Evolutionary conservation across 1,140 invertebrate species (phyloP), one percentile per base, ranked within the genome.

Genomic region (Drosophila bocki): DNA sequence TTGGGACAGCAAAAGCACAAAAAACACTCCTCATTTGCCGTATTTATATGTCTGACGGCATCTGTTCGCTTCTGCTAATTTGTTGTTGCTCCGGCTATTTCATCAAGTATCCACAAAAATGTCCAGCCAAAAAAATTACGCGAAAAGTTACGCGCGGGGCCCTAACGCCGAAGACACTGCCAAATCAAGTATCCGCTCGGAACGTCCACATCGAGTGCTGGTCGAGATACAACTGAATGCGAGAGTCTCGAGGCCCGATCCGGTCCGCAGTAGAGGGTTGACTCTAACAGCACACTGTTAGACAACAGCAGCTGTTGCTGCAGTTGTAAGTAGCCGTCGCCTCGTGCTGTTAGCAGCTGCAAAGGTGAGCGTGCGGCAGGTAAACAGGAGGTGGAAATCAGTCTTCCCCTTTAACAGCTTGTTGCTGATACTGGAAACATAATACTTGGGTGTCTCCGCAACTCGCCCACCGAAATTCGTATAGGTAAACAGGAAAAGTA

Each of bases 301-400:
- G 42, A 9, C 41, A 45, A 45, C 57, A 74, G 45, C 45, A 39
- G 45, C 57, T 78, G 63, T 51, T 64, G 71, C 51, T 63, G 26
- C 19, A 8, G 15, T 22, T 11, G 42, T 44, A 29, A 29, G 26
- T 29, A 29, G 26, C 26, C 26, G 26, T 29, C 26, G 26, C 51
- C 80, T 75, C 80, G 80, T 83, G 78, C 78, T 78, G 67, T 78
- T 78, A 70, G 70, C 82, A 84, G 78, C 82, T 84, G 82, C 65
- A 57, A 17, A 44, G 59, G 60, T 48, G 47, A 62, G 47, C 37
- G 48, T 51, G 64, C 60, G 22, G 39, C 78, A 79, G 67, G 53
- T 76, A 82, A 83, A 35, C 56, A 42, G 7, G 17, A 48, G 68
- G 64, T 48, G 58, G 42, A 61, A 61, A 61, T 19, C 50, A 29